Evolutionary conservation across 2,797 vertebrate genomes (phyloP).

Genomic region (Manis crassicaudata): DNA sequence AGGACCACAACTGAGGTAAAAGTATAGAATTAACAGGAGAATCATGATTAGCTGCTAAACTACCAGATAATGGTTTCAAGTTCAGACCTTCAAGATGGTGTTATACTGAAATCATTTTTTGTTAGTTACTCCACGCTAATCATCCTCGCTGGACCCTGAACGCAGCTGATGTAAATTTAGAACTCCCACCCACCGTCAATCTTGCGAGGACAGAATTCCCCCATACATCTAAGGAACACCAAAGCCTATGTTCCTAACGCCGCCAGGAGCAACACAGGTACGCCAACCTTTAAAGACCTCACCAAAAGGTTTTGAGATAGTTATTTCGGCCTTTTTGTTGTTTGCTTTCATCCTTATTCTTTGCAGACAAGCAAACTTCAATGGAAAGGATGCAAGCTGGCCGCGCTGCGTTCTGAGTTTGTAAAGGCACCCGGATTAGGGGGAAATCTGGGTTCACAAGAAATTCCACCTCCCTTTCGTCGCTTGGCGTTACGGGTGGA

Average conservation of each 20-base stretch:
- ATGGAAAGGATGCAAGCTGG: not conserved
- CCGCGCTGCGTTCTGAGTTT: not conserved
- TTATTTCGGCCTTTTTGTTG: no score
- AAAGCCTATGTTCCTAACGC: not conserved
- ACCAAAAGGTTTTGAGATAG: not conserved
- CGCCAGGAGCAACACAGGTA: not conserved
- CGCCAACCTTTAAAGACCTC: not conserved
- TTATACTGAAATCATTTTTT: no score
- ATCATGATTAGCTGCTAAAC: slow-evolving; percentile 53
- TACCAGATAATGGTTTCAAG: slow-evolving; percentile 57
- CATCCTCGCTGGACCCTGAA: slow-evolving; percentile 40
- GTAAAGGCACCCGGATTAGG: not conserved
- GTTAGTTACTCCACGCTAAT: not conserved
- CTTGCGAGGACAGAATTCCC: no score
- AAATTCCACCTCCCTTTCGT: no score
- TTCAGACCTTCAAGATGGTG: slow-evolving; percentile 68
- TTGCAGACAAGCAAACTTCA: not conserved
- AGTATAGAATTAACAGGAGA: slow-evolving; percentile 65
- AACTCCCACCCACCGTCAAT: slow-evolving; percentile 1
- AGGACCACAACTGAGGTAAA: slow-evolving; percentile 47
- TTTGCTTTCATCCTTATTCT: no score
- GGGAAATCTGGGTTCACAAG: no score
- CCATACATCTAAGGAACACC: not conserved
- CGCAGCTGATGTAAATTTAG: slow-evolving; percentile 47
- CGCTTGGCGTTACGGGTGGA: no score